Base-by-base conservation (phyloP, 2,888 invertebrate species). In the Cantharis rufa region DNA sequence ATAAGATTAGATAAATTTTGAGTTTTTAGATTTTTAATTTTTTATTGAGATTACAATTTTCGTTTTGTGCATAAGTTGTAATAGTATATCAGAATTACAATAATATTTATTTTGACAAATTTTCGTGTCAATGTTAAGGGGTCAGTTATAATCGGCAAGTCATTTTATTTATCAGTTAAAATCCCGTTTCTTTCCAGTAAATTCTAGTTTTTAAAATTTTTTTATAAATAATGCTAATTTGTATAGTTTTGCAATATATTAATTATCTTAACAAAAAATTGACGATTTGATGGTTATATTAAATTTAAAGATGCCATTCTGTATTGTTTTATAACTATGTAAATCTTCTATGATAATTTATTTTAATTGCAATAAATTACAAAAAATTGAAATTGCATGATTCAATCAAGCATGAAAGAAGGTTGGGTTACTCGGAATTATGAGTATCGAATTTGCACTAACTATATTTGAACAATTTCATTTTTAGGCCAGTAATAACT, bases 41-140 rank as follows among this genome's bases (percentile, higher is more conserved):
- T 21, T 66, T 66, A 3, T 24, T 2, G 21, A 21, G 24, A 66
- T 18, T 66, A 66, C 0, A 13, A 66, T 18, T 66, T n/a, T 7
- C n/a, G 21, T 24, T 21, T 24, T 66, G 15, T 16, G 11, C 64
- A 66, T 21, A 66, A 66, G 24, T 66, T 16, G 48, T 48, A n/a
- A 48, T 18, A 3, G 3, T n/a, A 48, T n/a, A 48, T 48, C 13
- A 21, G 48, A 7, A 48, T 48, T 48, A n/a, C n/a, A 66, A 66
- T 21, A 21, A 66, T 66, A 66, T 66, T 66, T 66, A 66, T 66
- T 66, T 66, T 66, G 64, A 66, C 64, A 66, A 66, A 66, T n/a
- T 66, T 66, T 66, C 18, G 64, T 66, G 64, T 66, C 64, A 66
- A 66, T 66, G 64, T 66, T 66, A 66, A 18, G 24, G 24, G 64